phyloP scores from a whole-genome alignment of 1,140 invertebrate genomes.

The Aporrectodea caliginosa region DNA sequence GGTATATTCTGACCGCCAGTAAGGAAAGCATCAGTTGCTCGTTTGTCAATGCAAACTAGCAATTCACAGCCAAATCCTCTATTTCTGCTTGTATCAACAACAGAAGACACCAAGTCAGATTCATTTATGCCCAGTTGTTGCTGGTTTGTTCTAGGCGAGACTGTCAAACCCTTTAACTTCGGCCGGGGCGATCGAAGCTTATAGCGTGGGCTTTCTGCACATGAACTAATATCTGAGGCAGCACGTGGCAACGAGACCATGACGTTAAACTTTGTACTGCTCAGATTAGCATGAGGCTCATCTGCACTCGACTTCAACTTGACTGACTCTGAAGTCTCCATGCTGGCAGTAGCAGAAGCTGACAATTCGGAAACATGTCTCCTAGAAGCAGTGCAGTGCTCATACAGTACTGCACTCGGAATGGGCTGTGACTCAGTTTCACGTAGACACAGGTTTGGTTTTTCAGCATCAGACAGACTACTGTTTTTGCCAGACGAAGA shows the following conservation, averaged over 20 bases:
- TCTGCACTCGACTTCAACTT: too few species aligned
- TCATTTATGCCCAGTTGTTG: neutral
- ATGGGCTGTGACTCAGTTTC: neutral
- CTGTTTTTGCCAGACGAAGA: neutral
- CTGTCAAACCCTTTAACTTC: neutral
- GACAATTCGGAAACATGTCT: neutral
- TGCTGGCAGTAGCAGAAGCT: neutral
- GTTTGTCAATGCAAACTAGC: neutral
- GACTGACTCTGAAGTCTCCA: too few species aligned
- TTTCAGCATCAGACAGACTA: neutral
- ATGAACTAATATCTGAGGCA: neutral
- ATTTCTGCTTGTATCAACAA: neutral
- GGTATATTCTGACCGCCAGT: neutral
- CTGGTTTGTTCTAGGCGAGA: neutral
- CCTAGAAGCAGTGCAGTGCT: neutral
- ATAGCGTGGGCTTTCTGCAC: neutral
- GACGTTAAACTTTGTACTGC: neutral
- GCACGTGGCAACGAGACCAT: neutral
- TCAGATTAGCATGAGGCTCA: too few species aligned
- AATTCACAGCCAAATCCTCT: neutral
- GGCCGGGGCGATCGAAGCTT: neutral
- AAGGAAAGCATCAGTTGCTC: neutral
- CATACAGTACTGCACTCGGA: neutral
- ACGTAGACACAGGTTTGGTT: too few species aligned
- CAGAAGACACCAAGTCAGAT: neutral